Evolutionary conservation across 2,113 vertebrate genomes (phyloP).

Genomic region (Centropus unirufus): DNA sequence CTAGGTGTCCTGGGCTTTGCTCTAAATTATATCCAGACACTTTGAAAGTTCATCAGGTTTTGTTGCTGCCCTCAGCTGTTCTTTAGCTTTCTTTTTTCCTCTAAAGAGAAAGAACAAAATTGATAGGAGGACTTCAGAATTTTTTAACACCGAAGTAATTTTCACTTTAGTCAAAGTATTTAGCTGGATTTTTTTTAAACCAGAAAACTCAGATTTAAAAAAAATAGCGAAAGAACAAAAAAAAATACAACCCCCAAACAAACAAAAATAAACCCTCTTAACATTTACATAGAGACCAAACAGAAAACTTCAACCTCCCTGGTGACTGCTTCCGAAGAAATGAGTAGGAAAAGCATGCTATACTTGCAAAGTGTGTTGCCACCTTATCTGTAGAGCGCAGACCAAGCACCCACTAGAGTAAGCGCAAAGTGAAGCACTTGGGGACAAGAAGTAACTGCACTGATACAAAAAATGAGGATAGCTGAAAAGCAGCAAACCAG

Average conservation of each 20-base stretch:
- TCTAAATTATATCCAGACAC: neutral
- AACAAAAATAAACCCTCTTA: no score
- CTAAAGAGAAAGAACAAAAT: neutral
- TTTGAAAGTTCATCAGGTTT: neutral
- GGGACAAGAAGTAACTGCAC: neutral
- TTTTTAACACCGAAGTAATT: neutral
- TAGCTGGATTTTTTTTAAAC: neutral
- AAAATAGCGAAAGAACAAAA: neutral
- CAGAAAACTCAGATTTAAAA: neutral
- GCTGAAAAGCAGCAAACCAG: neutral
- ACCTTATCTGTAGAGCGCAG: slow-evolving; percentile 48
- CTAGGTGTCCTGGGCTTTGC: neutral
- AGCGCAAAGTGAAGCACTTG: slow-evolving; percentile 61
- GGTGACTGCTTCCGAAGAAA: neutral
- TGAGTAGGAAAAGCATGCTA: slow-evolving; percentile 21
- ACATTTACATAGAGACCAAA: neutral
- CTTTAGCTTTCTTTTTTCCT: neutral
- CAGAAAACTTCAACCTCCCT: neutral
- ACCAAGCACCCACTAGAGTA: slow-evolving; percentile 12
- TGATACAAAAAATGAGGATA: slow-evolving; percentile 8
- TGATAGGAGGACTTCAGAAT: neutral
- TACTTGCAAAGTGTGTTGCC: neutral
- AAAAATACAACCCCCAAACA: neutral
- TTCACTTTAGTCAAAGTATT: neutral
- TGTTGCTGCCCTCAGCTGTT: neutral